Percentiles rank a stretch among this genome's conserved stretches.
phyloP scores from a whole-genome alignment of 2,797 vertebrate species.

The Urocyon cinereoargenteus region DNA sequence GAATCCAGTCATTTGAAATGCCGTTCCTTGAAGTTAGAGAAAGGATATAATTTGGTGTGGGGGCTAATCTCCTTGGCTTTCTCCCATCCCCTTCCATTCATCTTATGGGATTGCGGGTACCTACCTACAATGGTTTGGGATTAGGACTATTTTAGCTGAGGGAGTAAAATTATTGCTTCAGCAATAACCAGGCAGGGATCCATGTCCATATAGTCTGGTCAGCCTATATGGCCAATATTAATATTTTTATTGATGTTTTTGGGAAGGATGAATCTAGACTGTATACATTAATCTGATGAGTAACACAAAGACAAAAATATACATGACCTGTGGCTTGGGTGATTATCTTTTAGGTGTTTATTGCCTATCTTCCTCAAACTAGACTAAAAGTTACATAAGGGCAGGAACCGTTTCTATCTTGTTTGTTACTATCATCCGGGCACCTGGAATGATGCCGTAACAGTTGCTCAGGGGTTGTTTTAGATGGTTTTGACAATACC shows the following conservation, averaged over 20 bases:
- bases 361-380: background rate
- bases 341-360: conserved; percentile 7
- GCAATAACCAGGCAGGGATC: background rate
- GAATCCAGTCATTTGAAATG: background rate
- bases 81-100: background rate
- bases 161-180: background rate
- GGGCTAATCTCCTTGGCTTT: background rate
- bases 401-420: background rate
- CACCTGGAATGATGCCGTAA: background rate
- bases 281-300: background rate
- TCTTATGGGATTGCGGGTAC: background rate
- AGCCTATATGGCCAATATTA: background rate
- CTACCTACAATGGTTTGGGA: background rate
- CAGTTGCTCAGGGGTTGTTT: background rate
- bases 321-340: background rate
- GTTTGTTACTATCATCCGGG: background rate
- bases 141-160: background rate
- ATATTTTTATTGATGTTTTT: conserved; percentile 30
- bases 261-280: background rate
- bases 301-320: conserved; percentile 1
- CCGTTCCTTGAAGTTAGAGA: background rate
- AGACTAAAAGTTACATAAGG: background rate
- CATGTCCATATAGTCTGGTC: background rate
- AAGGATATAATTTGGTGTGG: background rate
- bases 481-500: background rate